Base-by-base conservation (phyloP, 2,797 vertebrate genomes). In the Acrocephalus scirpaceus region DNA sequence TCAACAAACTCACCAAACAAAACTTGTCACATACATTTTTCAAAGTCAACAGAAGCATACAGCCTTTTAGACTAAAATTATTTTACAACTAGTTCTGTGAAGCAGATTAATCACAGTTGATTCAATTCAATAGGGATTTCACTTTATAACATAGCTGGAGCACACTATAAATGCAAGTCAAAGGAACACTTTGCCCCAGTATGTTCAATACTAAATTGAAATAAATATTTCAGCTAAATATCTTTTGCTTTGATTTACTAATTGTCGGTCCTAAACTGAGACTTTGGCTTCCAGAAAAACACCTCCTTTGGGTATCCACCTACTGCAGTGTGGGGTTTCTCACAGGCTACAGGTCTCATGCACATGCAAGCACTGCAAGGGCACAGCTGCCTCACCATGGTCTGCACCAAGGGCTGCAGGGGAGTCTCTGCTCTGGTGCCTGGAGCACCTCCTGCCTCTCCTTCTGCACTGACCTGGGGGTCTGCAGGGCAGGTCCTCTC, bases 401-500 rank as follows among this genome's bases (percentile, higher is more conserved):
- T 0, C 13, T 54, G 42, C 36, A 56, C 13, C 48, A 69, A 0
- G 1, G 9, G 19, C 26, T 75, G 18, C 36, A 8, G 13, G 36
- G 11, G n/a, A 57, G 57, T 21, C 36, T 50, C 32, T 2, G 36
- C 23, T 44, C 32, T 7, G 6, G 16, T 2, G 3, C 7, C 57
- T 51, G 50, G 2, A 70, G 29, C 10, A 16, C 17, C 14, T 65
- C 16, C 44, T 13, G 5, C 5, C n/a, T 3, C 29, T 58, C 38
- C 21, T 57, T 76, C 57, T 71, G 29, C n/a, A 19, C 51, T 22
- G 38, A 10, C 15, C 12, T 3, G 7, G 29, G 10, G 1, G 21
- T 65, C 23, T 51, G n/a, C 57, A 58, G 65, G 14, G 44, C 17
- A 5, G 5, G 1, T 47, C 5, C 10, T 40, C 20, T 71, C 45